Evolutionary conservation across 2,797 vertebrate species (phyloP), one percentile per base, ranked within the genome.

Genomic region (Yasuhikotakia modesta): DNA sequence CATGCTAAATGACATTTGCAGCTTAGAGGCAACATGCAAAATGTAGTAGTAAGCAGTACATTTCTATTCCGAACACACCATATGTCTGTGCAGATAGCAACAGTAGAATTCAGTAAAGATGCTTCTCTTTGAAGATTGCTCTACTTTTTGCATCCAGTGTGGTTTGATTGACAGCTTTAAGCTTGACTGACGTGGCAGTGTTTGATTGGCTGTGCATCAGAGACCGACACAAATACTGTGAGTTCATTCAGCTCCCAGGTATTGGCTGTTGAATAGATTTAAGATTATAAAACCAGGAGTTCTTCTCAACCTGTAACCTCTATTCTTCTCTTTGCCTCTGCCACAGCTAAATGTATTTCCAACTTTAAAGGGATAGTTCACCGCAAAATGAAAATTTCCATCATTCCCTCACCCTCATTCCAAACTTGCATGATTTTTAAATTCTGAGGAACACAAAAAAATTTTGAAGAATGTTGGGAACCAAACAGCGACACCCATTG

Each of bases 131-230:
- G 32, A 55, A 43, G 63, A 10, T 45, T 35, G 17, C 70, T 30
- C 32, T 46, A 4, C 3, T 24, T 63, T n/a, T 1, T 70, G 35
- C n/a, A n/a, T 45, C 21, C 14, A 13, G 13, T 7, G 13, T 2
- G 21, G 58, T 57, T 67, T 69, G 70, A 78, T 55, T 70, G 82
- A 69, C 75, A 75, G 16, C 14, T 14, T 71, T 55, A 71, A 58
- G 61, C 60, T 52, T 74, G 43, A 74, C 10, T 63, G 63, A 58
- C 45, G n/a, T 55, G 24, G 22, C 55, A 21, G 24, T 53, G 45
- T 73, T 66, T 57, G 61, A 46, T 74, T 80, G 78, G 79, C 60
- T 30, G 70, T 65, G n/a, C 16, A 19, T 78, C 45, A 58, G 60
- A 35, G 27, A 67, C 67, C 58, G 64, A 60, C 39, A 32, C 67